These are phyloP conservation scores for Arrhopalites spinosus DNA, from an alignment of 2,888 invertebrate genomes.

Conservation along the genomic window DNA sequence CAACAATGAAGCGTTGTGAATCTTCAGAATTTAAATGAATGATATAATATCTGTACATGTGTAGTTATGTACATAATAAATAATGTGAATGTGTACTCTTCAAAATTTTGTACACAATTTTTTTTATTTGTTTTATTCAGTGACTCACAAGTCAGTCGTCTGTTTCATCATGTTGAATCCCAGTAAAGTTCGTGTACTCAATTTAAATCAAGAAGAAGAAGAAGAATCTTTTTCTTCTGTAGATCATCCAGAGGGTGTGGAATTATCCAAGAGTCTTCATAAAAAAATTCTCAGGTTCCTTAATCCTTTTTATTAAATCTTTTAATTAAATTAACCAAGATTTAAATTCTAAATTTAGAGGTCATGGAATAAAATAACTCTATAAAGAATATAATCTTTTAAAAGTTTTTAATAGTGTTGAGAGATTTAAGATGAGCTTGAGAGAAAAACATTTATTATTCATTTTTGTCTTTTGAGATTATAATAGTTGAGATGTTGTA, in stretches of 20 bases:
- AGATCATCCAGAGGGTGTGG: slow-evolving; percentile 3
- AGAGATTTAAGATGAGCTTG: no score
- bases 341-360: background rate
- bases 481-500: background rate
- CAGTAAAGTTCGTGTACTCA: slow-evolving; percentile 13
- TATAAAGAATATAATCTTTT: background rate
- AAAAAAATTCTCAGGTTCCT: slow-evolving; percentile 34
- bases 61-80: no score
- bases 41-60: no score
- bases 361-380: background rate
- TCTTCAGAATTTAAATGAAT: no score
- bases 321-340: background rate
- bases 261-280: slow-evolving; percentile 40
- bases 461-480: background rate
- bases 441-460: no score
- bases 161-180: slow-evolving; percentile 31
- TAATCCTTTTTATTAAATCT: background rate
- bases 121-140: no score
- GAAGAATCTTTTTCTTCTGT: background rate
- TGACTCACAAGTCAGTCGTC: no score
- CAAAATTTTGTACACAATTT: no score
- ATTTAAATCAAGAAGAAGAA: background rate
- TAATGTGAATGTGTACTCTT: no score
- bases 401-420: slow-evolving; percentile 1
- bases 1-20: background rate